Evolutionary conservation across 2,113 vertebrate genomes (phyloP).

Genomic region (Macrotus californicus): DNA sequence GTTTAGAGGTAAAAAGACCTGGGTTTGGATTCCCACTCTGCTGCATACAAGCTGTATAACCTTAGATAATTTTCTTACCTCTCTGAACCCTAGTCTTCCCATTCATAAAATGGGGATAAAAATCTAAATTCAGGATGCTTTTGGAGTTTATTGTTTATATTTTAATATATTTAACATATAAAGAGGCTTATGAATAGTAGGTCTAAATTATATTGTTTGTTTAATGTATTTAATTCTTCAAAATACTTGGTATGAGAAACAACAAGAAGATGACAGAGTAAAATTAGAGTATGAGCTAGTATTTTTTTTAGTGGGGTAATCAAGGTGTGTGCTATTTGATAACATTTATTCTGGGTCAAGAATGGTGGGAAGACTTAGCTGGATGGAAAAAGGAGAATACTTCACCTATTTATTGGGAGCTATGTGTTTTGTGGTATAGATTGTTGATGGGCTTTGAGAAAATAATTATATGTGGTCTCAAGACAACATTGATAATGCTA

Average conservation of each 20-base stretch:
- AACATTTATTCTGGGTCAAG: not conserved
- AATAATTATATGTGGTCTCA: not conserved
- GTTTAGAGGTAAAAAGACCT: not conserved
- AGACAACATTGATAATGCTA: slow-evolving; percentile 20
- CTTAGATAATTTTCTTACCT: not conserved
- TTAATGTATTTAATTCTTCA: not conserved
- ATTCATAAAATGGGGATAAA: not conserved
- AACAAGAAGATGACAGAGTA: not conserved
- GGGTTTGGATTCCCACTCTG: not conserved
- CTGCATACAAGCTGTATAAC: not conserved
- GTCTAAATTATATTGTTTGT: not conserved
- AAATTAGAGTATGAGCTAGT: not conserved
- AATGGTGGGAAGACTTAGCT: slow-evolving; percentile 28
- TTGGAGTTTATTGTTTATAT: slow-evolving; percentile 13
- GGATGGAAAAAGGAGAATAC: not conserved
- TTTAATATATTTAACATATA: not conserved
- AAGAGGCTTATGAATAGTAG: not conserved
- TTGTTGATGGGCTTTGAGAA: slow-evolving; percentile 39
- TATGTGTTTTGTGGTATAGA: not conserved
- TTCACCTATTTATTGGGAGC: not conserved
- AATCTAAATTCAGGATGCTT: slow-evolving; percentile 17
- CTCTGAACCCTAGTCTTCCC: not conserved
- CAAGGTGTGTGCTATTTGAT: slow-evolving; percentile 12
- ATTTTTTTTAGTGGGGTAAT: not conserved
- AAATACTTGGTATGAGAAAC: slow-evolving; percentile 10